Percentiles rank a stretch among this genome's conserved stretches.
Conservation (phyloP, 2,113 vertebrate species). For the Odocoileus virginianus region DNA sequence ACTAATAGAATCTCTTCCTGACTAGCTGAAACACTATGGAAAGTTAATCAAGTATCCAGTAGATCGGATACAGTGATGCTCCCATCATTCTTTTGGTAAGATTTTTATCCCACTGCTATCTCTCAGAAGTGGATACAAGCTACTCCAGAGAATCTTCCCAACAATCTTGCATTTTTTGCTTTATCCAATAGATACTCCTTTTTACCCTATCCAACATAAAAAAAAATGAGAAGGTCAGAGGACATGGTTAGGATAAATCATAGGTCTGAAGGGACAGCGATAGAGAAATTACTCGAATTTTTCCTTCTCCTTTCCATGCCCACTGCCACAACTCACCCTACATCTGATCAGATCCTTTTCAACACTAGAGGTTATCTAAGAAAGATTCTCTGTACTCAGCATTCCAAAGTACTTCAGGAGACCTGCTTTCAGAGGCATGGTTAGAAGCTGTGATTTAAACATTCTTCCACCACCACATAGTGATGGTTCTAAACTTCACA, state of each 20-base stretch:
- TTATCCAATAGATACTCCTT: not conserved
- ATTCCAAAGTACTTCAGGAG: not conserved
- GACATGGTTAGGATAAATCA: not conserved
- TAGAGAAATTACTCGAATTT: not conserved
- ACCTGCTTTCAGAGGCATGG: not conserved
- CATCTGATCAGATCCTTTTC: not conserved
- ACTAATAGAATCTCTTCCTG: not conserved
- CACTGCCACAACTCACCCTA: not conserved
- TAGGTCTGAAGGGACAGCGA: not conserved
- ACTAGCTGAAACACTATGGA: not conserved
- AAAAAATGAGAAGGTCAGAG: not conserved
- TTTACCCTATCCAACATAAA: not conserved
- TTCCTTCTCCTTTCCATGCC: not conserved
- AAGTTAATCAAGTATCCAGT: not conserved
- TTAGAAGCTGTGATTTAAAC: not conserved
- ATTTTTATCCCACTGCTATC: not conserved
- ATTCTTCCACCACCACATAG: not conserved
- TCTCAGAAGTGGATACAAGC: not conserved
- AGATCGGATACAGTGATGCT: not conserved
- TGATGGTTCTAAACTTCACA: not conserved
- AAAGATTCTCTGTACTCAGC: not conserved
- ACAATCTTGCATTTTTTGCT: not conserved
- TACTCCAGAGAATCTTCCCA: not conserved
- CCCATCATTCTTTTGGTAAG: not conserved
- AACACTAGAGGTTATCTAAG: conserved; percentile 20